phyloP scores from a whole-genome alignment of 2,797 vertebrate genomes.

The Uromys caudimaculatus region DNA sequence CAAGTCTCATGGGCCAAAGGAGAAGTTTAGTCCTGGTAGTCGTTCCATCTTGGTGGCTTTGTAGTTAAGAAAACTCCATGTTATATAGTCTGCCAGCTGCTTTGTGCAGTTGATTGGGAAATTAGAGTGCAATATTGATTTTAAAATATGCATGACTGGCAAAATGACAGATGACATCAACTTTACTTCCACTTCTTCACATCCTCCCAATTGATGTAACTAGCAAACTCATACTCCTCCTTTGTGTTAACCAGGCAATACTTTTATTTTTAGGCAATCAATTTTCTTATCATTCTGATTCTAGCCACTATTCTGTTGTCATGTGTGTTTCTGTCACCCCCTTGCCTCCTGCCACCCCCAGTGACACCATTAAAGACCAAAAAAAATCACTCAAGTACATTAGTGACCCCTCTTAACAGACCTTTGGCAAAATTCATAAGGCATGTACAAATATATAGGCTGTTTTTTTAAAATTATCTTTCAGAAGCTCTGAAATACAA shows the following conservation, averaged over 20 bases:
- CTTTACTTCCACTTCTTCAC: neutral
- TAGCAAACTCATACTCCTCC: constrained; percentile 1
- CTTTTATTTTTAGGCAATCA: constrained; percentile 15
- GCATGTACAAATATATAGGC: neutral
- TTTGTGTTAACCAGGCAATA: neutral
- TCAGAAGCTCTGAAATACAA: neutral
- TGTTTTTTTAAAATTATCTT: neutral
- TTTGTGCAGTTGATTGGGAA: neutral
- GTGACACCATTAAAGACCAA: neutral
- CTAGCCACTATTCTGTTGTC: neutral
- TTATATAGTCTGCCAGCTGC: neutral
- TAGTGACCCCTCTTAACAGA: constrained; percentile 21
- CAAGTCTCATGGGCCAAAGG: neutral
- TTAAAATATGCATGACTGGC: neutral
- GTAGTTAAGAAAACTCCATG: neutral
- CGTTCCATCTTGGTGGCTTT: neutral
- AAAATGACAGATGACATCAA: neutral
- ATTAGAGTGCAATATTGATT: neutral
- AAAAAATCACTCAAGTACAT: neutral
- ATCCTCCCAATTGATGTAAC: neutral
- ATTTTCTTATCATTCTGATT: neutral
- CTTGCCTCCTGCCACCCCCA: neutral
- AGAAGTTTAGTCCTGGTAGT: neutral
- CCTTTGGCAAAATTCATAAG: neutral
- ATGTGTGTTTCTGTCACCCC: neutral